Evolutionary conservation across 1,140 invertebrate genomes (phyloP).

Genomic region (Drosophila pruinosa): DNA sequence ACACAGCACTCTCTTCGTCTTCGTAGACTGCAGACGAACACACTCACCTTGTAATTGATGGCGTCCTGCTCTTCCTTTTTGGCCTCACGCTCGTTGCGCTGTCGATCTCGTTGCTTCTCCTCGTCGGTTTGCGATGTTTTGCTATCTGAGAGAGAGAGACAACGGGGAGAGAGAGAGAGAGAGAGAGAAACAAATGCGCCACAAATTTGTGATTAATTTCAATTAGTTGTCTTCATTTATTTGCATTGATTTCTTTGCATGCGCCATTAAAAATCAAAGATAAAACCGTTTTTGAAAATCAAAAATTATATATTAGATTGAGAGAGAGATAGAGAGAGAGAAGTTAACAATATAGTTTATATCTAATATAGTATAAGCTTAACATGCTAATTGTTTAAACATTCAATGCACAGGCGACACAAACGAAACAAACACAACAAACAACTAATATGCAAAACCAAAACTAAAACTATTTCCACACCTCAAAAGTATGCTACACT

Average conservation of each 20-base stretch:
- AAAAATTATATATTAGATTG: too few species aligned
- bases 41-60: slow-evolving; percentile 82
- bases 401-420: too few species aligned
- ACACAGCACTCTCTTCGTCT: slow-evolving; percentile 20
- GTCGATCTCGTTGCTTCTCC: slow-evolving; percentile 82
- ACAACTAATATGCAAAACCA: too few species aligned
- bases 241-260: background rate
- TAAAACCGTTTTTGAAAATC: background rate
- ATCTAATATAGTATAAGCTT: too few species aligned
- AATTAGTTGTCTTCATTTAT: background rate
- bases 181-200: slow-evolving; percentile 23
- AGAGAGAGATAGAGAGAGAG: too few species aligned
- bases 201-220: slow-evolving; percentile 2
- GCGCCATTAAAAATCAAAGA: slow-evolving; percentile 13
- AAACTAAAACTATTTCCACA: too few species aligned
- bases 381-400: too few species aligned
- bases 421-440: too few species aligned
- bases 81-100: slow-evolving; percentile 81
- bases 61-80: slow-evolving; percentile 83
- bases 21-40: slow-evolving; percentile 42
- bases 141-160: slow-evolving; percentile 59
- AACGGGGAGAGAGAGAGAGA: slow-evolving; percentile 17
- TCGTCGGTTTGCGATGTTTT: slow-evolving; percentile 83
- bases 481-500: too few species aligned
- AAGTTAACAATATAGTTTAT: too few species aligned